Evolutionary conservation across 2,113 vertebrate genomes (phyloP).

Genomic region (Benitochromis conjunctus): DNA sequence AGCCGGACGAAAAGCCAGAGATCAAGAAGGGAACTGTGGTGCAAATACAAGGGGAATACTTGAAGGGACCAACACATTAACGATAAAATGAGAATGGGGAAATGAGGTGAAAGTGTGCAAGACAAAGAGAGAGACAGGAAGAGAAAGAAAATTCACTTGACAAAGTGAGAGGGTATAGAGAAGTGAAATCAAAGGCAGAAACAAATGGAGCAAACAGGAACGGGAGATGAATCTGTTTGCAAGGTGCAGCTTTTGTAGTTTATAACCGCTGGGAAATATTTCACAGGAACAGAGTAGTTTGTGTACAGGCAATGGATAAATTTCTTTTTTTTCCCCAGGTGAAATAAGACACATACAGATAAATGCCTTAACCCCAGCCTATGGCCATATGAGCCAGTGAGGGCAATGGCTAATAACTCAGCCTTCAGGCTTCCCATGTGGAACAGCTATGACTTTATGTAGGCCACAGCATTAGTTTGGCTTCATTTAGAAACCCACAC

Average conservation of each 20-base stretch:
- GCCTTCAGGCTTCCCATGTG: not conserved
- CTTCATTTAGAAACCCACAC: not conserved
- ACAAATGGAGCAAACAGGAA: conserved; percentile 40
- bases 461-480: not conserved
- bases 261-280: conserved; percentile 45
- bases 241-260: conserved; percentile 37
- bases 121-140: conserved; percentile 14
- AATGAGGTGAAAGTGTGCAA: conserved; percentile 40
- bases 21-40: conserved; percentile 13
- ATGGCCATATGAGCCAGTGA: not conserved
- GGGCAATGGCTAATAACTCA: not conserved
- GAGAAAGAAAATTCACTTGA: conserved; percentile 26
- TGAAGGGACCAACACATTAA: conserved; percentile 18
- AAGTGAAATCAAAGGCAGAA: conserved; percentile 29
- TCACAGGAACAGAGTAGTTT: conserved; percentile 36
- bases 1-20: not conserved
- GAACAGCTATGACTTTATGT: not conserved
- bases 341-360: conserved; percentile 18
- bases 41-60: not conserved
- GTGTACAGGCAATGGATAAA: conserved; percentile 27
- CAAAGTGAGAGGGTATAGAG: conserved; percentile 1
- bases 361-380: conserved; percentile 1
- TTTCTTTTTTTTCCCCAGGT: conserved; percentile 11
- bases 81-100: conserved; percentile 40
- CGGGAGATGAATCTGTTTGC: conserved; percentile 42